These are phyloP conservation scores for Pteronura brasiliensis DNA, from an alignment of 2,113 vertebrate genomes.

Conservation along the genomic window DNA sequence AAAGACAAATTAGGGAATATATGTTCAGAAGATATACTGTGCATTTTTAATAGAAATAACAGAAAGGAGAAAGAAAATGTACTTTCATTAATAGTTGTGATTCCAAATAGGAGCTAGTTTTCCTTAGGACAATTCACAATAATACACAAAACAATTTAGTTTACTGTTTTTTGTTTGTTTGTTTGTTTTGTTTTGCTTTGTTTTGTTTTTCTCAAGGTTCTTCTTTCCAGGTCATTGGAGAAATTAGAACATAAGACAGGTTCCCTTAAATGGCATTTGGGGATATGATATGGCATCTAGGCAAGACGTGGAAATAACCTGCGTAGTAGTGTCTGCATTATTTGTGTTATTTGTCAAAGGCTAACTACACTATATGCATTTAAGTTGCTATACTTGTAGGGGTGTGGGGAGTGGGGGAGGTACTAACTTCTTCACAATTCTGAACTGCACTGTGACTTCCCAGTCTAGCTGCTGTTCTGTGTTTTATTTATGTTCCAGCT, in stretches of 20 bases:
- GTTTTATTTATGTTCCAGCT: slow-evolving; percentile 51
- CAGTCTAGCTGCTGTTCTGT: neutral
- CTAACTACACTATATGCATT: neutral
- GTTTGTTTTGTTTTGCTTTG: neutral
- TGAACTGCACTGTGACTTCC: neutral
- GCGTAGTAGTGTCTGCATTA: neutral
- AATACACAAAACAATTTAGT: neutral
- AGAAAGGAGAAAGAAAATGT: neutral
- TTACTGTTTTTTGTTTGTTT: neutral
- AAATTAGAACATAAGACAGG: neutral
- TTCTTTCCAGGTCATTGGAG: neutral
- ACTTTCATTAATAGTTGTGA: neutral
- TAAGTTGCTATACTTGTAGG: neutral
- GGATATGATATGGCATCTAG: neutral
- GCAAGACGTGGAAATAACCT: neutral
- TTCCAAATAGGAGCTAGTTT: neutral
- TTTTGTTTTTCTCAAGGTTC: neutral
- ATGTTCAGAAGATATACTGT: neutral
- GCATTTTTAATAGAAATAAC: neutral
- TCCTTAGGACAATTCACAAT: neutral
- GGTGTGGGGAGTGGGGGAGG: neutral
- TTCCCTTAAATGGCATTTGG: neutral
- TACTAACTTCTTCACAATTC: neutral
- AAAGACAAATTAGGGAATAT: neutral
- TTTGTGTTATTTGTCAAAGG: neutral